Base-by-base conservation (phyloP, 2,113 vertebrate species). In the Gymnocephalus cernua region DNA sequence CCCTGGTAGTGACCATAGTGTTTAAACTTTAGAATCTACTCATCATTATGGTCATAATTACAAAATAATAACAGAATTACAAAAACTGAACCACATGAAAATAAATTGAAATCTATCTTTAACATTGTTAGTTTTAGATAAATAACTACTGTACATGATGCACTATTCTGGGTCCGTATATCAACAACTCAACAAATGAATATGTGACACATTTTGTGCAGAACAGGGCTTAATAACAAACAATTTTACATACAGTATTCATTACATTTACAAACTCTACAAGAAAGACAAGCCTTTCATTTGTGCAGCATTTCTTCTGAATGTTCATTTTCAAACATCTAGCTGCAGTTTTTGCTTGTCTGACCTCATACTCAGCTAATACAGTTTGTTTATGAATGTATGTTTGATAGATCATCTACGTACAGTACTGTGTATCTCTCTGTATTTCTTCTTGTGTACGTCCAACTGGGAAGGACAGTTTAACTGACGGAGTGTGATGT, bases 231-330 rank as follows among this genome's bases (percentile, higher is more conserved):
- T 27, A 25, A 58, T 18, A 38, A 57, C 10, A 66, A 80, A 64
- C 21, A 53, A 6, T 1, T 62, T 65, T 48, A 51, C 0, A 80
- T 59, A 41, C 10, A 41, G 38, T 41, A 84, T 65, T 65, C 12
- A 65, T 69, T 51, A 57, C 32, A 70, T 69, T 64, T 59, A 65
- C 70, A 58, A 58, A 74, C 59, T 63, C 14, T 8, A 35, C 38
- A 77, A 29, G 48, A 66, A 56, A 23, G 54, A 71, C 19, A 38
- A 41, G 29, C 44, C 38, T 53, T 75, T 66, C 48, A n/a, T 75
- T 75, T 38, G 23, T 58, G 57, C 63, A 53, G 58, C 6, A 13
- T 71, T 27, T 61, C 15, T 1, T 25, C 9, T 63, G 25, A 75
- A 69, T 56, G 35, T 62, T 68, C 35, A 54, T 61, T 32, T 45